These are phyloP conservation scores for Stictonetta naevosa DNA, from an alignment of 2,113 vertebrate genomes.

Conservation along the genomic window DNA sequence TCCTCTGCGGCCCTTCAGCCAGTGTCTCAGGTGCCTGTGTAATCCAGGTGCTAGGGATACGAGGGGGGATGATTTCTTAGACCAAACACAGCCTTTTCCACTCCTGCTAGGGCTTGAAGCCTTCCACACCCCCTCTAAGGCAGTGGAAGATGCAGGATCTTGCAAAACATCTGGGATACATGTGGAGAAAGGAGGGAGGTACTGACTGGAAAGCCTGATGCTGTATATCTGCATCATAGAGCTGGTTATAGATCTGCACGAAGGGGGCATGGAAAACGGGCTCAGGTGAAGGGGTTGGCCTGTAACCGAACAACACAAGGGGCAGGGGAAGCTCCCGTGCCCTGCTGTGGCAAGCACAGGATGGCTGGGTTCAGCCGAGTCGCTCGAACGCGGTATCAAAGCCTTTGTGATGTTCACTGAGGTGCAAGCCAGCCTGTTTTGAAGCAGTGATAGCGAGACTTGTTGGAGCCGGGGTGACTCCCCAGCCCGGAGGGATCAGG, in stretches of 20 bases:
- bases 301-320: not conserved
- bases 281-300: not conserved
- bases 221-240: accelerated
- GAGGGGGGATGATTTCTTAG: not conserved
- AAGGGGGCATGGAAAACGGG: not conserved
- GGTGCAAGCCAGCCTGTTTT: conserved; percentile 52
- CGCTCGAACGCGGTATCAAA: conserved; percentile 47
- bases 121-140: not conserved
- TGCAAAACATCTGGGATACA: not conserved
- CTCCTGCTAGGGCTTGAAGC: not conserved
- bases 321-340: not conserved
- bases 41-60: not conserved
- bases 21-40: not conserved
- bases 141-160: not conserved
- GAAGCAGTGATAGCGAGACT: conserved; percentile 62
- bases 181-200: not conserved
- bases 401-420: conserved; percentile 41
- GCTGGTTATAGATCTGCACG: not conserved
- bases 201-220: not conserved
- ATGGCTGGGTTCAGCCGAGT: not conserved
- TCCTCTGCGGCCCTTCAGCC: not conserved
- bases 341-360: not conserved
- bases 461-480: conserved; percentile 59
- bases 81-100: not conserved
- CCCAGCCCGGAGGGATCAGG: conserved; percentile 58